Evolutionary conservation across 2,888 invertebrate genomes (phyloP), one percentile per base, ranked within the genome.

Genomic region (Pyrgus malvae): DNA sequence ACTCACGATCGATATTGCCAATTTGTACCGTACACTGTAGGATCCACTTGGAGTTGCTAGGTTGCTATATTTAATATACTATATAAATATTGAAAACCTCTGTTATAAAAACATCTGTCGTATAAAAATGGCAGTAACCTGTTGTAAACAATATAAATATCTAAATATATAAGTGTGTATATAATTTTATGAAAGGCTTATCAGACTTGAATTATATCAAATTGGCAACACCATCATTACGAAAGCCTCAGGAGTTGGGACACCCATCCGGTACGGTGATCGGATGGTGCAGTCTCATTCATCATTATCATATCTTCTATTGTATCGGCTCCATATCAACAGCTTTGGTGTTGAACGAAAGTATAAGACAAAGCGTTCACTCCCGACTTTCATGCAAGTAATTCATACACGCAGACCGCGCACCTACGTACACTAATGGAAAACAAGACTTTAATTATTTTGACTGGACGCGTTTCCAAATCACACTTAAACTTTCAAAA

Each of bases 351-450:
- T 37, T 45, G 5, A 53, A 53, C 29, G 19, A 42, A 51, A 45
- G 21, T 45, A 17, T 37, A 48, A 48, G 49, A 60, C 50, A 48
- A 54, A 54, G 56, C 60, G 58, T 51, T 60, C 62, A 60, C 58
- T 56, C 56, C 42, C 53, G 55, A 50, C 61, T 55, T 59, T 61
- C 64, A 62, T 48, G 59, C 62, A 57, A 61, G 56, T 44, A 54
- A 57, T 57, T 58, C 50, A 42, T 25, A 42, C 50, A 42, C 48
- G 12, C 21, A 35, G 50, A 42, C 50, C 50, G 16, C 23, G 5
- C 6, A 25, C 42, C 41, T 33, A 7, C 17, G 5, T n/a, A n/a
- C n/a, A n/a, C n/a, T n/a, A n/a, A n/a, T n/a, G n/a, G n/a, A n/a
- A n/a, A n/a, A n/a, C n/a, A n/a, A n/a, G n/a, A n/a, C n/a, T n/a